phyloP scores from a whole-genome alignment of 1,140 invertebrate genomes.

The Drosophila prosaltans region DNA sequence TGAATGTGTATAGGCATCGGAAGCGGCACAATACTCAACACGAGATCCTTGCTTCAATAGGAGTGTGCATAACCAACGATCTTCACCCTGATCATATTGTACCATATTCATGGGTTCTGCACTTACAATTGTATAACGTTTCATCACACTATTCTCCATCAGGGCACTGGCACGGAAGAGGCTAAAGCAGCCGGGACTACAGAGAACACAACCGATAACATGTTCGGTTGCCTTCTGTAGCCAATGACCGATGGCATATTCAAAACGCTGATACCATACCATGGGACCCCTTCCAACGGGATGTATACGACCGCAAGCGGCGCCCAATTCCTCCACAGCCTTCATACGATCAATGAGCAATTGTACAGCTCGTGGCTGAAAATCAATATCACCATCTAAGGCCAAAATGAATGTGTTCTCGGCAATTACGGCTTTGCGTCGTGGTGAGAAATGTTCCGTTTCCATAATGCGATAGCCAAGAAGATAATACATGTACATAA shows the following conservation, averaged over 20 bases:
- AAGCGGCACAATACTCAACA: constrained; percentile 95
- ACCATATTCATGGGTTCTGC: constrained; percentile 93
- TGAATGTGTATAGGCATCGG: constrained; percentile 95
- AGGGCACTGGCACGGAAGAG: constrained; percentile 93
- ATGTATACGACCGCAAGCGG: constrained; percentile 96
- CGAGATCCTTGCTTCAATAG: constrained; percentile 93
- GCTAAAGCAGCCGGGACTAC: constrained; percentile 96
- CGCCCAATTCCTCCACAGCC: constrained; percentile 93
- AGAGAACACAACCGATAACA: constrained; percentile 94
- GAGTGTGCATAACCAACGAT: constrained; percentile 94
- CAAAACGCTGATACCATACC: constrained; percentile 97
- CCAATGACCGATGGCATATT: constrained; percentile 97
- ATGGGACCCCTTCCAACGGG: constrained; percentile 94
- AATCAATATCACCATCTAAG: constrained; percentile 97
- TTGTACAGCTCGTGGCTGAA: constrained; percentile 93
- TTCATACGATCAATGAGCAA: constrained; percentile 95
- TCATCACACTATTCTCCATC: constrained; percentile 96
- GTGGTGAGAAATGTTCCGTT: constrained; percentile 86
- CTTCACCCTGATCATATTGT: constrained; percentile 96
- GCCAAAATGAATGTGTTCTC: constrained; percentile 95
- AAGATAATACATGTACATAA: constrained; percentile 98
- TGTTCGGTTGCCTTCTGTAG: constrained; percentile 98
- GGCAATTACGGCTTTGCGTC: constrained; percentile 89
- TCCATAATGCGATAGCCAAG: constrained; percentile 92
- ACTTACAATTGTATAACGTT: constrained; percentile 92